phyloP scores from a whole-genome alignment of 2,888 invertebrate genomes.

The Alloscopus bannaensis region DNA sequence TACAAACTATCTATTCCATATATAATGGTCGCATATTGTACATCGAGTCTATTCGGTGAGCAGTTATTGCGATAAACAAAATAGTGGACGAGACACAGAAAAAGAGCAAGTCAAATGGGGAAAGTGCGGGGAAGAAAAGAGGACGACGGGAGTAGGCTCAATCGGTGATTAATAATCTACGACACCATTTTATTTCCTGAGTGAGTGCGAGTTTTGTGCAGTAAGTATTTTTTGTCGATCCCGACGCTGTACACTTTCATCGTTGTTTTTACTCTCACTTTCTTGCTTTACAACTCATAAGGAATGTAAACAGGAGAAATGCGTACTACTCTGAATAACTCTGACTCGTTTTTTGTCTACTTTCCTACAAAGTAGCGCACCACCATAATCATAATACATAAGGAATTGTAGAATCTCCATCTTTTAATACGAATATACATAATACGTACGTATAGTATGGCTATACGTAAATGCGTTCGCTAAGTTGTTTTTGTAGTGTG shows the following conservation, averaged over 20 bases:
- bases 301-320: not conserved
- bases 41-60: constrained; percentile 7
- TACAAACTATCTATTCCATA: not conserved
- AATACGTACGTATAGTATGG: too few relatives aligned
- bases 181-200: constrained; percentile 39
- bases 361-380: not conserved
- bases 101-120: constrained; percentile 14
- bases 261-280: constrained; percentile 18
- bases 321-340: not conserved
- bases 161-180: constrained; percentile 54
- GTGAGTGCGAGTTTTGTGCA: constrained; percentile 36
- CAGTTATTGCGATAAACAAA: not conserved
- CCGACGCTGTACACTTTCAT: not conserved
- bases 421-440: too few relatives aligned
- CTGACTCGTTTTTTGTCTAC: not conserved
- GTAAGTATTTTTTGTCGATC: constrained; percentile 1
- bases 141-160: constrained; percentile 25
- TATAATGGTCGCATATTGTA: not conserved
- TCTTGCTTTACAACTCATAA: constrained; percentile 3
- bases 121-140: constrained; percentile 10
- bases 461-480: too few relatives aligned
- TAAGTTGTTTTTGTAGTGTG: too few relatives aligned
- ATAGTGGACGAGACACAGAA: constrained; percentile 14
- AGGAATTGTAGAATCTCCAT: too few relatives aligned
- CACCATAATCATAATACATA: too few relatives aligned